These are phyloP conservation scores for rat (Rattus norvegicus) DNA, from an alignment of 2,113 vertebrate genomes.

Conservation along the genomic window GRCr8 NC_086034.1:33095001-33095500, in stretches of 20 bases:
- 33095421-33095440: neutral
- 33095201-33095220: neutral
- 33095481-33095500: neutral
- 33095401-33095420: neutral
- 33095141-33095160: neutral
- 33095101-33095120: neutral
- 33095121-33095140: neutral
- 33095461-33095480: neutral
- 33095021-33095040: neutral
- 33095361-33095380: neutral
- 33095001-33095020: neutral
- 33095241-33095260: neutral
- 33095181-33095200: neutral
- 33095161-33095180: neutral
- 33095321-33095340: neutral
- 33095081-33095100: neutral
- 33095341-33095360: neutral
- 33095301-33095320: neutral
- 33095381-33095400: neutral
- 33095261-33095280: neutral
- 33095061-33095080: neutral
- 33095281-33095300: neutral
- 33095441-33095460: neutral
- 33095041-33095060: neutral
- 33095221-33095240: neutral